Conservation (phyloP, 1,140 invertebrate genomes). For the Drosophila micromelanica region DNA sequence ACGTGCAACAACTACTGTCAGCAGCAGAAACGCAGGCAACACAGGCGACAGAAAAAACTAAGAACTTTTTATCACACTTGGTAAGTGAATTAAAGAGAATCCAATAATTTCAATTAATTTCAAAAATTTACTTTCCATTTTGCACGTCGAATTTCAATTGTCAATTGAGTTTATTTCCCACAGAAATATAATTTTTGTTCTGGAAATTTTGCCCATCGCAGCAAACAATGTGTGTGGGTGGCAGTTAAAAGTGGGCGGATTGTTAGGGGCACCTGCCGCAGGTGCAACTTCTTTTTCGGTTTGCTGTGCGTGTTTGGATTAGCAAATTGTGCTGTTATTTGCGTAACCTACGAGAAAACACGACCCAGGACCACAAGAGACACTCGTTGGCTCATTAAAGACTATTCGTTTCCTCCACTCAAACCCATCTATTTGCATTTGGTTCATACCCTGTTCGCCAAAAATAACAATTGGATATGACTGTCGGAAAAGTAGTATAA, state of each 20-base stretch:
- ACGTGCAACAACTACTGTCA: conserved; percentile 30
- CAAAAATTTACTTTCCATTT: background rate
- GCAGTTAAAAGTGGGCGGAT: background rate
- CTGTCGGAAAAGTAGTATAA: too few species aligned
- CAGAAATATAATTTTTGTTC: background rate
- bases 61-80: conserved; percentile 13
- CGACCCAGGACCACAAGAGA: background rate
- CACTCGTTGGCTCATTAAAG: conserved; percentile 10
- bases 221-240: background rate
- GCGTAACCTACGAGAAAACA: conserved; percentile 7
- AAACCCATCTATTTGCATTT: background rate
- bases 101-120: conserved; percentile 25
- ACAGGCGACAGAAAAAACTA: background rate
- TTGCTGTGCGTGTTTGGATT: conserved; percentile 39
- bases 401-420: background rate
- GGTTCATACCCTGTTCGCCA: background rate
- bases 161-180: background rate
- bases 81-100: conserved; percentile 20
- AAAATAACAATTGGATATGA: too few species aligned
- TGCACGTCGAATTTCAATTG: conserved; percentile 24
- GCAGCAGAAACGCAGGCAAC: background rate
- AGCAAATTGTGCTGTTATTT: conserved; percentile 29
- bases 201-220: background rate
- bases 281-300: conserved; percentile 19
- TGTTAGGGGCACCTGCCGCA: conserved; percentile 11